These are phyloP conservation scores for Anarhynchus alexandrinus DNA, from an alignment of 2,113 vertebrate genomes.

Conservation along the genomic window DNA sequence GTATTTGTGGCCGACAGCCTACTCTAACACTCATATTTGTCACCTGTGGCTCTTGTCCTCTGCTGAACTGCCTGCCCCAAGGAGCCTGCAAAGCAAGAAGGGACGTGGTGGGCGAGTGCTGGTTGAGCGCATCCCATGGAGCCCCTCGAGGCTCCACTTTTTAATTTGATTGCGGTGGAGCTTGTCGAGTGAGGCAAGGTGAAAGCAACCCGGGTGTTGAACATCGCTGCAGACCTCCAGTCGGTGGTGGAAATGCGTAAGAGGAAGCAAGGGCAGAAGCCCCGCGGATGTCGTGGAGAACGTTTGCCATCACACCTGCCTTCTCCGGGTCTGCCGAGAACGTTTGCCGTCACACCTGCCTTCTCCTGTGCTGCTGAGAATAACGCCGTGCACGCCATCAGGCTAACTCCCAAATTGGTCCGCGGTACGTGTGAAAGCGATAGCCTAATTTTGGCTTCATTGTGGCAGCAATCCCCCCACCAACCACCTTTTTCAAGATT, in stretches of 20 bases:
- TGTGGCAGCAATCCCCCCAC: rapidly evolving
- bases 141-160: neutral
- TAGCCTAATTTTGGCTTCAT: neutral
- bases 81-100: neutral
- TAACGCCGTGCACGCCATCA: neutral
- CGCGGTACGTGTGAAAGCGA: rapidly evolving
- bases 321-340: neutral
- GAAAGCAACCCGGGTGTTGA: neutral
- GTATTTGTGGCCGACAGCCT: neutral
- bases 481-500: neutral
- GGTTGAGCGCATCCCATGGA: neutral
- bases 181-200: neutral
- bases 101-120: neutral
- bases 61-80: neutral
- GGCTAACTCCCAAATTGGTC: neutral
- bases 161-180: neutral
- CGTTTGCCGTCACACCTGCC: neutral
- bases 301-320: neutral
- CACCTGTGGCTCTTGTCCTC: neutral
- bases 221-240: neutral
- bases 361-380: neutral
- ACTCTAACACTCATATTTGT: rapidly evolving
- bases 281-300: neutral
- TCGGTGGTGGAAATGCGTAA: neutral
- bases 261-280: neutral